A percentile compares a stretch with the other conserved stretches of the same genome.
phyloP scores from a whole-genome alignment of 2,113 vertebrate species.

The Todiramphus saurophagus region DNA sequence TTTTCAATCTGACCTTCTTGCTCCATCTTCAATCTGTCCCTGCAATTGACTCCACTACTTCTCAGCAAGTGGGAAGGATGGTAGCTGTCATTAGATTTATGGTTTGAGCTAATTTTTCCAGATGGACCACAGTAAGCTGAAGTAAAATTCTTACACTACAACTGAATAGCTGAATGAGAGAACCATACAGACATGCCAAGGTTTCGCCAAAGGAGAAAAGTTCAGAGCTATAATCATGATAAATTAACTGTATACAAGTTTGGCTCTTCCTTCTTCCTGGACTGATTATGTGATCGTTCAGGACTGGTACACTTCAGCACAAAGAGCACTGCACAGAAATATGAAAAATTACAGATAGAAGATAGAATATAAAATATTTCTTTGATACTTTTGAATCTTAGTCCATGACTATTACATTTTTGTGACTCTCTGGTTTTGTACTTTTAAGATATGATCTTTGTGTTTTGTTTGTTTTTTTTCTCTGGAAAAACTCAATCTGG shows the following conservation, averaged over 20 bases:
- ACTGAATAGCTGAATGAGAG: neutral
- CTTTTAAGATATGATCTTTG: neutral
- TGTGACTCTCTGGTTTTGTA: neutral
- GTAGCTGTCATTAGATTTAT: conserved; percentile 15
- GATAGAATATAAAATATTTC: neutral
- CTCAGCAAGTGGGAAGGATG: neutral
- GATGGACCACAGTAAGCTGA: neutral
- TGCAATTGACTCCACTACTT: neutral
- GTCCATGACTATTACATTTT: neutral
- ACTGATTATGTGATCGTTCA: neutral
- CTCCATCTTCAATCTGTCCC: neutral
- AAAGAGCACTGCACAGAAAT: neutral
- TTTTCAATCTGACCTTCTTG: neutral
- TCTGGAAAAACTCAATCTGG: neutral
- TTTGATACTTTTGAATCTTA: neutral
- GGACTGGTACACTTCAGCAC: neutral
- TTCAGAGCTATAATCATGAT: neutral
- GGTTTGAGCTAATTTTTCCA: conserved; percentile 14
- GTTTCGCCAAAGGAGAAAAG: neutral
- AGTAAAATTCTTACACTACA: conserved; percentile 2
- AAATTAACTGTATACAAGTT: neutral
- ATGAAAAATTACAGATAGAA: neutral
- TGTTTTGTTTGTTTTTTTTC: neutral
- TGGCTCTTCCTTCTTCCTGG: neutral
- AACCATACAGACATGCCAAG: neutral